These are phyloP conservation scores for Paralichthys olivaceus DNA, from an alignment of 2,113 vertebrate genomes.

Conservation along the genomic window DNA sequence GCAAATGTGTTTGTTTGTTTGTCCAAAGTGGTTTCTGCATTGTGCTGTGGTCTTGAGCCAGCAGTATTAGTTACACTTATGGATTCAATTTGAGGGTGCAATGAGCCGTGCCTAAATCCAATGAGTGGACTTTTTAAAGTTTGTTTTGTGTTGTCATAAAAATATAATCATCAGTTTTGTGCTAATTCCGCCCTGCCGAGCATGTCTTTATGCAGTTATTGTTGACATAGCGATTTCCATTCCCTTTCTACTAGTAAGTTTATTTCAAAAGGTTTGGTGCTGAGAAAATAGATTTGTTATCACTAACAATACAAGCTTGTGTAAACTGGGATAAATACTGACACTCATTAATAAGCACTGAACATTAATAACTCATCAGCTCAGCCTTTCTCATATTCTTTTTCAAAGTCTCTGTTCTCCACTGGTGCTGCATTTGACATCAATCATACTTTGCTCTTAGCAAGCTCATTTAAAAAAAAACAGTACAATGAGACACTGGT, in stretches of 20 bases:
- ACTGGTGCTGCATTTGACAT: neutral
- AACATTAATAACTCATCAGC: conserved; percentile 25
- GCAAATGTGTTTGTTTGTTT: conserved; percentile 40
- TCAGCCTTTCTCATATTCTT: conserved; percentile 3
- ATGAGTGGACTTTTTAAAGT: conserved; percentile 38
- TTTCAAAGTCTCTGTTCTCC: neutral
- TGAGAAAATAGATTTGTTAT: neutral
- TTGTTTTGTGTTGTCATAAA: conserved; percentile 26
- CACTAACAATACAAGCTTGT: neutral
- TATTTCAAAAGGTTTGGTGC: neutral
- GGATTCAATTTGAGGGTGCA: conserved; percentile 53
- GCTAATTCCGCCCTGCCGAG: conserved; percentile 14
- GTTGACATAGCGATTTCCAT: neutral
- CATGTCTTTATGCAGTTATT: neutral
- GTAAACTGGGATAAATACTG: neutral
- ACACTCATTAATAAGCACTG: neutral
- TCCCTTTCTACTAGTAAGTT: neutral
- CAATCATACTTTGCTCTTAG: neutral
- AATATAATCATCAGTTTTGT: conserved; percentile 10
- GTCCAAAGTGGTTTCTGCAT: conserved; percentile 1
- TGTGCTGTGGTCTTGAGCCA: conserved; percentile 29
- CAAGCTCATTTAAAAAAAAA: neutral
- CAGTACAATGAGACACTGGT: neutral
- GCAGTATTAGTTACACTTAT: conserved; percentile 33
- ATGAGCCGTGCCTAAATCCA: conserved; percentile 50